Evolutionary conservation across 2,888 invertebrate genomes (phyloP).

Genomic region (Zelleria hepariella): DNA sequence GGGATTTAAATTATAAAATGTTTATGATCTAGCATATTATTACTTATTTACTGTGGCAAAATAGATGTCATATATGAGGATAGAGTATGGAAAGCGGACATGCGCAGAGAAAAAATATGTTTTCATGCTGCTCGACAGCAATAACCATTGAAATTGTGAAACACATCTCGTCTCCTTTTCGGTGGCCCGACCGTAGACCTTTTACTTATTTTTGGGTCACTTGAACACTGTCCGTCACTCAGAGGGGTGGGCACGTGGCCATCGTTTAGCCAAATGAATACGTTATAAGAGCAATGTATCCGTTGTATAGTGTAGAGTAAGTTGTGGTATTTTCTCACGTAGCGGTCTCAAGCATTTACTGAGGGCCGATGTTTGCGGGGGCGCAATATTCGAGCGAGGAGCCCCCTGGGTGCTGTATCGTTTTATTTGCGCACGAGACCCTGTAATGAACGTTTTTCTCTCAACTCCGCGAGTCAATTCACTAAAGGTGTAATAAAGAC

Average conservation of each 20-base stretch:
- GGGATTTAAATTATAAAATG: too few relatives aligned
- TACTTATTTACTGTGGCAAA: too few relatives aligned
- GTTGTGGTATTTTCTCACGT: conserved; percentile 33
- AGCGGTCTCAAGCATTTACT: conserved; percentile 57
- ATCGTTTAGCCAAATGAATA: conserved; percentile 10
- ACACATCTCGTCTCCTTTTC: too few relatives aligned
- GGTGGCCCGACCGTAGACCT: too few relatives aligned
- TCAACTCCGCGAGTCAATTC: conserved; percentile 50
- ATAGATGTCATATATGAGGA: too few relatives aligned
- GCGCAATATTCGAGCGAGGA: conserved; percentile 62
- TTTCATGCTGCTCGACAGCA: too few relatives aligned
- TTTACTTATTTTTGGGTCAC: too few relatives aligned
- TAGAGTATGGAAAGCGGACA: too few relatives aligned
- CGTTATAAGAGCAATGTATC: conserved; percentile 24
- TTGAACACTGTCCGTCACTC: too few relatives aligned
- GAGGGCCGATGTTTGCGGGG: conserved; percentile 60
- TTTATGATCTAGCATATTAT: too few relatives aligned
- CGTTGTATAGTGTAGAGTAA: conserved; percentile 9
- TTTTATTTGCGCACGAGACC: conserved; percentile 57
- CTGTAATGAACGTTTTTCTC: conserved; percentile 64
- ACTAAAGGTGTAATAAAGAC: conserved; percentile 54
- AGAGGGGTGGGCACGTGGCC: not conserved
- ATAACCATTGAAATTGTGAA: too few relatives aligned
- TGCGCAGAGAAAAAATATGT: too few relatives aligned
- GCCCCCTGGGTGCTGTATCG: conserved; percentile 57